phyloP scores from a whole-genome alignment of 2,113 vertebrate species.

The Ellobius talpinus region DNA sequence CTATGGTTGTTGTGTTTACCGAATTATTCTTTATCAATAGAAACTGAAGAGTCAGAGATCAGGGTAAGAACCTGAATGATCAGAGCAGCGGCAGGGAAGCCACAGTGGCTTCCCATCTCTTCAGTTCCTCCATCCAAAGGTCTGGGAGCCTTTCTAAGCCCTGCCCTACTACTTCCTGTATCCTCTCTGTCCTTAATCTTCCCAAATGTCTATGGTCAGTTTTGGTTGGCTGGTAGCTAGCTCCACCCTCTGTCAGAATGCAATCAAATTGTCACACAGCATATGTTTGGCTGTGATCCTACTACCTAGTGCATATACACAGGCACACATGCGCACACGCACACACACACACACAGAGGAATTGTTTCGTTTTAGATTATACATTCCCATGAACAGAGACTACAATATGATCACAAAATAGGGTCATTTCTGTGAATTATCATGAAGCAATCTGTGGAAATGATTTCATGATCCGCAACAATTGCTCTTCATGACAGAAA shows the following conservation, averaged over 20 bases:
- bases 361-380: neutral
- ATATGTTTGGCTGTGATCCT: neutral
- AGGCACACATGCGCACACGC: rapidly evolving
- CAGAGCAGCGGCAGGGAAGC: neutral
- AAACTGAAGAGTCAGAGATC: neutral
- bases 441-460: neutral
- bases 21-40: neutral
- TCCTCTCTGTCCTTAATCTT: neutral
- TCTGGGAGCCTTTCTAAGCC: neutral
- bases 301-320: too few relatives aligned
- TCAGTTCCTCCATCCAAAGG: neutral
- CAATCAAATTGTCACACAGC: neutral
- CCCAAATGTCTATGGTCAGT: neutral
- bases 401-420: neutral
- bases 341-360: neutral
- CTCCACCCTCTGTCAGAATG: neutral
- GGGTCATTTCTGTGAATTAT: neutral
- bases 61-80: neutral
- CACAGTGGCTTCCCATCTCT: neutral
- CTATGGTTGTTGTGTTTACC: neutral
- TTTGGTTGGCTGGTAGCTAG: neutral
- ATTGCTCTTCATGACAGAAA: slow-evolving; percentile 39
- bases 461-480: slow-evolving; percentile 10
- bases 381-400: neutral
- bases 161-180: neutral